Percentiles rank a stretch among this genome's conserved stretches.
phyloP scores from a whole-genome alignment of 2,888 invertebrate species.

The Pyrocoelia pectoralis region DNA sequence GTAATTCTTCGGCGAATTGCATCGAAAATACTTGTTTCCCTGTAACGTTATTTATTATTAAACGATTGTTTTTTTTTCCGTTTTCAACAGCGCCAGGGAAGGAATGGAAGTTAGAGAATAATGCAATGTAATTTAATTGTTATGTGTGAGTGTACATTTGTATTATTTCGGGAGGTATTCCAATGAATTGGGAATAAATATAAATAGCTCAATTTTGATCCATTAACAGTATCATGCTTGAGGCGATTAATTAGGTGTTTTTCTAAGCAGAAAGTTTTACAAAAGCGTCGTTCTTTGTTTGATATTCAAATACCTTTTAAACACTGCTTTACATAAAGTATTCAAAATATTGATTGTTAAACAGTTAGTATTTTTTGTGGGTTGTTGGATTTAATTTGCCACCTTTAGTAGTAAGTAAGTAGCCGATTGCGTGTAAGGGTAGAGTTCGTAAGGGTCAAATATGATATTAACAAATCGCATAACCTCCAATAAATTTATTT shows the following conservation, averaged over 20 bases:
- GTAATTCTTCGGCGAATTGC: too few species aligned
- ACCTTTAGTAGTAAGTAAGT: constrained; percentile 21
- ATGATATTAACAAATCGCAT: constrained; percentile 47
- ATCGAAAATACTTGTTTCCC: too few species aligned
- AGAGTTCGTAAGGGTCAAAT: constrained; percentile 43
- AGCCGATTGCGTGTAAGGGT: constrained; percentile 34
- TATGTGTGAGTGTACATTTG: too few species aligned
- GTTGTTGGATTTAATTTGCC: constrained; percentile 14
- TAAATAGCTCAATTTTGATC: constrained; percentile 55
- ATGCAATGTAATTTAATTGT: too few species aligned
- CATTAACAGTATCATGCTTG: constrained; percentile 52
- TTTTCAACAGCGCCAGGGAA: too few species aligned
- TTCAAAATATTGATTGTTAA: neutral
- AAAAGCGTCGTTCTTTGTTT: constrained; percentile 50
- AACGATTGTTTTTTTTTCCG: too few species aligned
- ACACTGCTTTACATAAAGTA: constrained; percentile 49
- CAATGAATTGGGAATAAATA: constrained; percentile 55
- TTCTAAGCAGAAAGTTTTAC: constrained; percentile 48
- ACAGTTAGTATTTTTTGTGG: constrained; percentile 1
- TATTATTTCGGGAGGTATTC: constrained; percentile 47
- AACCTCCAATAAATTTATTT: constrained; percentile 45
- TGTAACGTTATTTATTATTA: too few species aligned
- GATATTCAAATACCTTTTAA: constrained; percentile 54
- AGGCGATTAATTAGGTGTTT: constrained; percentile 51
- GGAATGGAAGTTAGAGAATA: neutral